Evolutionary conservation across 2,113 vertebrate species (phyloP), one percentile per base, ranked within the genome.

Genomic region (Alexandromys fortis): DNA sequence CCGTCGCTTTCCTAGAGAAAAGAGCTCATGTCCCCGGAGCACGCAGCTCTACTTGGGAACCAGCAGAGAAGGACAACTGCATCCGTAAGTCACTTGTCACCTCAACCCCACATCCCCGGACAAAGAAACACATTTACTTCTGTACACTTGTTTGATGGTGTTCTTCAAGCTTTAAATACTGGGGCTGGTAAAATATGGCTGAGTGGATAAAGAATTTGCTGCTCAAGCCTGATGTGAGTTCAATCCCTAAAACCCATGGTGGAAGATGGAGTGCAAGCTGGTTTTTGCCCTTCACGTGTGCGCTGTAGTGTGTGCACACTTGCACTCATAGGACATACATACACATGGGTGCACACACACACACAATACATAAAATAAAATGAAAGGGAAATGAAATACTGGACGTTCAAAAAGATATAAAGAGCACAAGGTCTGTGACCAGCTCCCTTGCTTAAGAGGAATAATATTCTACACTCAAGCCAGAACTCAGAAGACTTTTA

Each of bases 61-160:
- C 55, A 82, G 35, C 14, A 73, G 75, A 86, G 45, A 35, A 89
- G 6, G n/a, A 77, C 67, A 6, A 35, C 8, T 77, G 21, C 72
- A 94, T 78, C 65, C 86, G 78, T 68, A 94, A 88, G 90, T 86
- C 77, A 58, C 89, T 82, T 58, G 30, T 72, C 81, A 28, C 21
- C 58, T 88, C 4, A 30, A 52, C 76, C 63, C 28, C 6, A 49
- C 33, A 52, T 90, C 24, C 19, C 13, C 33, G 24, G 55, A 89
- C 9, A 94, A 77, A 91, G 19, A 63, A 86, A 77, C 45, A 82
- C 78, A 49, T 86, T 94, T 28, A 73, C 38, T 86, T 93, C 45
- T 30, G 19, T 49, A 24, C 13, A 79, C 35, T 70, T 94, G 28
- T n/a, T 87, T 93, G 82, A 55, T 19, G 49, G 19, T 72, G 13